Percentiles rank a stretch among this genome's conserved stretches.
phyloP scores from a whole-genome alignment of 2,888 invertebrate genomes.

The Trissolcus brochymenae region DNA sequence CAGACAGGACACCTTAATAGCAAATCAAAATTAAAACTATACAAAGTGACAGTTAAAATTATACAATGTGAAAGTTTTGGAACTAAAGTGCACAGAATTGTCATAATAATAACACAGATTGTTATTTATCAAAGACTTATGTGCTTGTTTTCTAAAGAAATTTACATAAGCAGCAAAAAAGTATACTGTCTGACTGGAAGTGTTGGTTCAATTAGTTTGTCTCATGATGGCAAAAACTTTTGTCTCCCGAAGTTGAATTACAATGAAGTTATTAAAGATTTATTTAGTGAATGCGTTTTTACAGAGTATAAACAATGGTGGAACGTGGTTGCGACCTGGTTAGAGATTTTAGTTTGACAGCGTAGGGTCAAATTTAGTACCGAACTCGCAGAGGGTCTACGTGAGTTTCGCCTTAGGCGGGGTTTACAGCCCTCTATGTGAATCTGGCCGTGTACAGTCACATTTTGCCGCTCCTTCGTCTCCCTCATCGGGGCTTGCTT shows the following conservation, averaged over 20 bases:
- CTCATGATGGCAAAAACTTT: too few relatives aligned
- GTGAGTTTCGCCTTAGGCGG: conserved; percentile 73
- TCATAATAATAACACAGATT: too few relatives aligned
- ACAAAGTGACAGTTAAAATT: too few relatives aligned
- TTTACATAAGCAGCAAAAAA: too few relatives aligned
- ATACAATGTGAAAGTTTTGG: too few relatives aligned
- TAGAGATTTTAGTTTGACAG: conserved; percentile 45
- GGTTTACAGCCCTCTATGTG: conserved; percentile 76
- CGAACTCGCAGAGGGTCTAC: conserved; percentile 65
- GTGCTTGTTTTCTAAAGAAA: too few relatives aligned
- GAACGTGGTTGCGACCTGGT: conserved; percentile 73
- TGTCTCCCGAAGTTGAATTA: conserved; percentile 8
- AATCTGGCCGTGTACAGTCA: conserved; percentile 75
- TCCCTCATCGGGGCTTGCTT: conserved; percentile 30
- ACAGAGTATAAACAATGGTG: conserved; percentile 69
- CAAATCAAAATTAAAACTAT: too few relatives aligned
- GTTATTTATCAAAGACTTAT: too few relatives aligned
- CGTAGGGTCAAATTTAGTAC: conserved; percentile 69
- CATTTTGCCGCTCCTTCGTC: conserved; percentile 63
- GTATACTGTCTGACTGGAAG: too few relatives aligned
- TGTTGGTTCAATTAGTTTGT: too few relatives aligned
- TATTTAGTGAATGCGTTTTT: conserved; percentile 28
- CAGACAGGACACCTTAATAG: too few relatives aligned
- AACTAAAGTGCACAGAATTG: too few relatives aligned
- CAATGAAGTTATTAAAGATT: conserved; percentile 19